Base-by-base conservation (phyloP, 2,888 invertebrate species). In the Lepidonotus clava region DNA sequence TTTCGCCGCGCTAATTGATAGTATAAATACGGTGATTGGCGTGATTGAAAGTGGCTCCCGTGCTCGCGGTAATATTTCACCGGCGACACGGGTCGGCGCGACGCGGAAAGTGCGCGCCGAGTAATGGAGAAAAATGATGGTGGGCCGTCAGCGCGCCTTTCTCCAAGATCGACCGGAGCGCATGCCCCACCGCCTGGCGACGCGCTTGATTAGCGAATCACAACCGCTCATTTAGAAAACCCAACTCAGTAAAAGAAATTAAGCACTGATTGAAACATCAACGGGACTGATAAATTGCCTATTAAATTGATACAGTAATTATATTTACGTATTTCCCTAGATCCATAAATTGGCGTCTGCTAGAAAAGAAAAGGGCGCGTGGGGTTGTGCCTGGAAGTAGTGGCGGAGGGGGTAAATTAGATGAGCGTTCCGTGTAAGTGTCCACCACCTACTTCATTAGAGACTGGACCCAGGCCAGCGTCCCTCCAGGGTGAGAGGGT, bases 261-360 rank as follows among this genome's bases (percentile, higher is more conserved):
- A 83, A 83, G 53, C 38, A 24, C 38, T 56, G 83, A 83, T 83
- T 56, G 53, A 56, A 83, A 56, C 83, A 83, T 83, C 53, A 83
- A 53, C n/a, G 84, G 36, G 36, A 38, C 56, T 84, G 84, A 84
- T 84, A 41, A 84, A 84, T 84, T 40, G 36, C 84, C 84, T 28
- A 84, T 84, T 84, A 84, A 84, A 84, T 66, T 84, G 84, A 84
- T 84, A 84, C 84, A 66, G 84, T 84, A 84, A 84, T 84, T 84
- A 84, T 84, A 84, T 84, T 67, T 84, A 66, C 84, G 84, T 84
- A 46, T 84, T 84, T 84, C 84, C 83, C 56, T 51, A 38, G 61
- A 53, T 5, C 84, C 32, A 24, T 38, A 66, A 84, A 38, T 84
- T 66, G 11, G 66, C 24, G 66, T 8, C n/a, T n/a, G 8, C 18